These are phyloP conservation scores for Drosophila colorata DNA, from an alignment of 2,888 invertebrate genomes.

Conservation along the genomic window DNA sequence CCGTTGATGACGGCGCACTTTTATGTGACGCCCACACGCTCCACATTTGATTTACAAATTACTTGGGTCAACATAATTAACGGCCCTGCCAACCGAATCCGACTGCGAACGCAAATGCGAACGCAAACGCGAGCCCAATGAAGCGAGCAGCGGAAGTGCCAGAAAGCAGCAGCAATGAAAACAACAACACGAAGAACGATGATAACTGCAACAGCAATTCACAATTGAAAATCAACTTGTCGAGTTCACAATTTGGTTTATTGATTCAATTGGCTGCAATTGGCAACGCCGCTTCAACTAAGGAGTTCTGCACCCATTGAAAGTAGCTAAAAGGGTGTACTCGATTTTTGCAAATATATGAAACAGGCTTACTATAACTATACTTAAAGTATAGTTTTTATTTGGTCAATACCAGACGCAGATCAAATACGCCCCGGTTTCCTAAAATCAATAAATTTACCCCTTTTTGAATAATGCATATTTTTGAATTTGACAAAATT, in stretches of 20 bases:
- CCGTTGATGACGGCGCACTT: conserved; percentile 61
- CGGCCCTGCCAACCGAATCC: conserved; percentile 52
- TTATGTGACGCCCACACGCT: conserved; percentile 49
- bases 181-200: conserved; percentile 7
- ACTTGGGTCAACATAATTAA: conserved; percentile 75
- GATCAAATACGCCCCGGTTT: too few species aligned
- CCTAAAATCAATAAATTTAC: too few species aligned
- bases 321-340: neutral
- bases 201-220: conserved; percentile 10
- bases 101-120: conserved; percentile 18
- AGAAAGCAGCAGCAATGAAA: conserved; percentile 16
- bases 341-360: neutral
- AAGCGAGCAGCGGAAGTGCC: conserved; percentile 58
- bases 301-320: neutral
- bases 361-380: too few species aligned
- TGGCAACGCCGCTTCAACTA: conserved; percentile 31
- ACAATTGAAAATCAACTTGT: conserved; percentile 55
- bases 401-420: too few species aligned
- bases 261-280: conserved; percentile 77
- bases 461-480: too few species aligned
- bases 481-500: too few species aligned
- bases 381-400: too few species aligned
- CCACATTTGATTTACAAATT: conserved; percentile 66
- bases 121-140: conserved; percentile 11
- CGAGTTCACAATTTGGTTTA: conserved; percentile 59